These are phyloP conservation scores for Cynocephalus volans DNA, from an alignment of 2,113 vertebrate genomes.

Conservation along the genomic window DNA sequence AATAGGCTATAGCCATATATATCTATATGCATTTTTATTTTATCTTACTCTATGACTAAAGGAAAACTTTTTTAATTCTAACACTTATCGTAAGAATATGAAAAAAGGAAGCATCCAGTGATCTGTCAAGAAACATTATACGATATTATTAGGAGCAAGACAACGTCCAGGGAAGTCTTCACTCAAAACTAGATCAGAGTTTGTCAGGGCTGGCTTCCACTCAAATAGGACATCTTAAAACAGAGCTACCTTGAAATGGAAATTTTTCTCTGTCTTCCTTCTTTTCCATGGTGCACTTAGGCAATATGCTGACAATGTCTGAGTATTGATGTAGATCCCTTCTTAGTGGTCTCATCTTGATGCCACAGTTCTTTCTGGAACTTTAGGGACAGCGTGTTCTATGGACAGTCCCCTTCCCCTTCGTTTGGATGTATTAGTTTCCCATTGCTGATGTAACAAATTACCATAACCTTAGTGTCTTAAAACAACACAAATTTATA, in stretches of 20 bases:
- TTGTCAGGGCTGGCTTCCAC: not conserved
- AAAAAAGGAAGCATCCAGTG: not conserved
- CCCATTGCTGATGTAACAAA: not conserved
- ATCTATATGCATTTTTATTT: not conserved
- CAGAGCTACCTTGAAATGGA: not conserved
- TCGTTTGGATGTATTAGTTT: not conserved
- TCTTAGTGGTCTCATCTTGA: not conserved
- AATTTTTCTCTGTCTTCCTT: not conserved
- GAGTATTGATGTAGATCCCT: not conserved
- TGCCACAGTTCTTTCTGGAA: constrained; percentile 14
- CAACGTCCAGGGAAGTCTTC: not conserved
- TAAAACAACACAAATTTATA: not conserved
- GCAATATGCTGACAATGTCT: not conserved
- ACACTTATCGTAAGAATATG: not conserved
- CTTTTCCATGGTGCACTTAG: not conserved
- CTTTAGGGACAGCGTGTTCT: not conserved
- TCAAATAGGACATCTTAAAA: not conserved
- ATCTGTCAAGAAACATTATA: not conserved
- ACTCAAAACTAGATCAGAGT: not conserved
- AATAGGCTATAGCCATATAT: not conserved
- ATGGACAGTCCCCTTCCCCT: not conserved
- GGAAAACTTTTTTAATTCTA: not conserved
- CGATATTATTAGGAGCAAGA: not conserved
- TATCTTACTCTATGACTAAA: not conserved
- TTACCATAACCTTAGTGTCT: not conserved